These are phyloP conservation scores for Watsonalla binaria DNA, from an alignment of 2,888 invertebrate species.

Conservation along the genomic window DNA sequence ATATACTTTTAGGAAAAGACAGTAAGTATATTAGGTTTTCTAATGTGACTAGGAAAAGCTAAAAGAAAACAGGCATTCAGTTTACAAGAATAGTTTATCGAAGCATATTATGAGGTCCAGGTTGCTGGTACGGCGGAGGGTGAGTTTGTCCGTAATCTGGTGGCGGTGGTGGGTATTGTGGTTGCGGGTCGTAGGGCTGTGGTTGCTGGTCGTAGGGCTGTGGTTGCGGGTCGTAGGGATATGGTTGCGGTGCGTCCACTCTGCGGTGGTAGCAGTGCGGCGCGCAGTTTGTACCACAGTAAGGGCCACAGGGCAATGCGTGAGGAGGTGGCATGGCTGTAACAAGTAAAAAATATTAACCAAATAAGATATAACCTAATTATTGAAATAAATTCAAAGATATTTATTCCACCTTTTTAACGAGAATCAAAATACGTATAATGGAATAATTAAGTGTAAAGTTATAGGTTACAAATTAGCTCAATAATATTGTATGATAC, in stretches of 20 bases:
- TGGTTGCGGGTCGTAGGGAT: background rate
- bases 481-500: too few relatives aligned
- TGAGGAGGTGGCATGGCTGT: constrained; percentile 58
- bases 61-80: too few relatives aligned
- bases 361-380: background rate
- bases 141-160: constrained; percentile 14
- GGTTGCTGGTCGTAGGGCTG: constrained; percentile 14
- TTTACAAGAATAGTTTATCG: background rate
- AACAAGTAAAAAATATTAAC: constrained; percentile 14
- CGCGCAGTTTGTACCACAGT: constrained; percentile 27
- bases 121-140: constrained; percentile 17
- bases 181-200: constrained; percentile 16
- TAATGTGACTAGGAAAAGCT: too few relatives aligned
- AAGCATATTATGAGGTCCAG: constrained; percentile 7
- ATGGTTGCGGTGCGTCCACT: constrained; percentile 11
- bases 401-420: too few relatives aligned
- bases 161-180: constrained; percentile 20
- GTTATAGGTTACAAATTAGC: too few relatives aligned
- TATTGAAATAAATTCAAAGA: too few relatives aligned
- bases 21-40: too few relatives aligned
- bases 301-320: constrained; percentile 48
- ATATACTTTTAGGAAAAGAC: too few relatives aligned
- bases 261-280: constrained; percentile 45
- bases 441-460: background rate
- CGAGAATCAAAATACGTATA: too few relatives aligned